Evolutionary conservation across 2,888 invertebrate species (phyloP), one percentile per base, ranked within the genome.

Genomic region (Chloroclysta siterata): DNA sequence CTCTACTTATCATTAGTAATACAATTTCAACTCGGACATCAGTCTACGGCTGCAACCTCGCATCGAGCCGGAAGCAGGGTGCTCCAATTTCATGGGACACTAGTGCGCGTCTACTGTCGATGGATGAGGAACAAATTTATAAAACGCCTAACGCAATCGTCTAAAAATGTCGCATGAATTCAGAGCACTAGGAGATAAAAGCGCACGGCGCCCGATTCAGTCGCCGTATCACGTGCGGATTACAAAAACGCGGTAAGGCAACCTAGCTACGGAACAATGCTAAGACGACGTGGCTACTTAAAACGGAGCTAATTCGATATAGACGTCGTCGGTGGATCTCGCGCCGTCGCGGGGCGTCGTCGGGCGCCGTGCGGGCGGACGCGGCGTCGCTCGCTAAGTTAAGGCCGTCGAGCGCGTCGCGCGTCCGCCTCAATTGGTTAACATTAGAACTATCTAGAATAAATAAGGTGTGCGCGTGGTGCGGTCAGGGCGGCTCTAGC

Each of bases 401-500:
- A 83, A 84, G 84, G 84, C 83, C 80, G 73, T 72, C 81, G 78
- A 80, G 81, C 74, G 80, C 76, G 76, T 71, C 79, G 80, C 82
- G 81, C 83, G 84, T 81, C 83, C 86, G 84, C 84, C 83, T 80
- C 83, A 87, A 88, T 88, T 88, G 86, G 87, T 88, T 89, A 90
- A 90, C 86, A 89, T 91, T 92, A 92, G 85, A 81, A 88, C 92
- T 92, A 92, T 92, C 92, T 92, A 92, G 85, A 89, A 89, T 90
- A 88, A 90, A 89, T 90, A 89, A 77, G 79, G 77, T 73, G 70
- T 65, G 72, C 46, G 8, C 1, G 10, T 39, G 36, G 10, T 11
- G 36, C 3, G 3, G 36, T 92, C 92, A 92, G 87, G 92, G 93
- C 80, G 93, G 93, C 83, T 93, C 91, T 89, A 91, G 86, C 85